Evolutionary conservation across 2,797 vertebrate species (phyloP), one percentile per base, ranked within the genome.

Genomic region (Pipistrellus pygmaeus): DNA sequence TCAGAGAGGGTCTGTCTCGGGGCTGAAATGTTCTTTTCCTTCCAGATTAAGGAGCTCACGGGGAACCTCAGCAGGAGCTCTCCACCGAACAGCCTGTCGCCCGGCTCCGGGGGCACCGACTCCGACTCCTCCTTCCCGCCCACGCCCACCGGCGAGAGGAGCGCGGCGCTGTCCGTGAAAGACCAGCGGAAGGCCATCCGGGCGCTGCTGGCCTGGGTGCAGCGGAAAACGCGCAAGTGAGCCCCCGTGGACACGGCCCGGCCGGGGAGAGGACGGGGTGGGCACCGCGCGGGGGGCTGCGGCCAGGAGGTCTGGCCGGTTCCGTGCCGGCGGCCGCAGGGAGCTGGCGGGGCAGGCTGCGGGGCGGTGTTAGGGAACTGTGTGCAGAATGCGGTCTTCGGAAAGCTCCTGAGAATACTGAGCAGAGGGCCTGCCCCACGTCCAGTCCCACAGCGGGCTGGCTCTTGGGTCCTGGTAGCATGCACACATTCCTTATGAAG

Each of bases 41-140:
- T 96, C 51, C 80, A 99, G 99, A 99, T 99, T 97, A 99, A 99
- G 97, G 99, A 99, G 97, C 98, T 99, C 94, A 99, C 99, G 0
- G 99, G 99, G 85, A 99, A 99, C 97, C 99, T 99, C 97, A 99
- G 98, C 98, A 99, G 99, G 97, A 99, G 99, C 97, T 99, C 99
- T 62, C 98, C 98, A 25, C 98, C 99, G 44, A 99, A 98, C 97
- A 99, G 99, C 97, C 98, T 99, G 80, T 99, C 99, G 0, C 99
- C 99, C 0, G 99, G 99, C 96, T 99, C 99, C 10, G 99, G 98
- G 77, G 99, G 99, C 98, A 99, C 98, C 0, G 99, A 99, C 93
- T 99, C 99, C 0, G 99, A 99, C 96, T 97, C 98, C 0, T 99
- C 99, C 80, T 98, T 98, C 95, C 98, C 99, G 88, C 99, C 98